A percentile compares a stretch with the other conserved stretches of the same genome.
Evolutionary conservation across 2,888 invertebrate genomes (phyloP).

Genomic region (Nymphalis urticae): DNA sequence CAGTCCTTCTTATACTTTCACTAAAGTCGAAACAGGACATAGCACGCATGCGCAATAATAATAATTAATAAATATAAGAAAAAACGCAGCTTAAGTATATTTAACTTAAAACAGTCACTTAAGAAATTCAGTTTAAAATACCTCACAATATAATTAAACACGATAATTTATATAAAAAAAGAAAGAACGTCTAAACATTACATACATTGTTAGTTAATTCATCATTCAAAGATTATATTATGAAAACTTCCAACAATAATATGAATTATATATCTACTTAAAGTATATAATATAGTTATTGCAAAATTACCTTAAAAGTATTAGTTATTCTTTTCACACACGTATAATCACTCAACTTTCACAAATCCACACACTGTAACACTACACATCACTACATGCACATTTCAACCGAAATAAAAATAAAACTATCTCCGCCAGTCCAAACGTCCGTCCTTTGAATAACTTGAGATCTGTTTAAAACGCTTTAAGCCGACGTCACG

Average conservation of each 20-base stretch:
- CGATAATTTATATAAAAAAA: too few relatives aligned
- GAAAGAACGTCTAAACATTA: too few relatives aligned
- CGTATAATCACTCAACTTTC: constrained; percentile 8
- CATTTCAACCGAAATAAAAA: not conserved
- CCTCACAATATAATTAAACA: too few relatives aligned
- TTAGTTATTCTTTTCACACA: not conserved
- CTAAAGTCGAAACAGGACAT: not conserved
- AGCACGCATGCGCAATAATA: not conserved
- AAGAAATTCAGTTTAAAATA: too few relatives aligned
- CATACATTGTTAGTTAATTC: too few relatives aligned
- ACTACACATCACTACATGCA: constrained; percentile 20
- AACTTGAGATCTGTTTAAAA: constrained; percentile 34
- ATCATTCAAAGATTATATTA: too few relatives aligned
- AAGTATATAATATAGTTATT: not conserved
- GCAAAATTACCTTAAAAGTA: constrained; percentile 10
- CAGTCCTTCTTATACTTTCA: not conserved
- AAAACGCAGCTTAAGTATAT: too few relatives aligned
- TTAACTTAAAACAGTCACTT: too few relatives aligned
- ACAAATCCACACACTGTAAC: constrained; percentile 4
- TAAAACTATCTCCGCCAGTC: constrained; percentile 7
- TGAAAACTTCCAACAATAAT: not conserved
- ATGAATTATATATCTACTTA: not conserved
- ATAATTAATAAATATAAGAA: not conserved
- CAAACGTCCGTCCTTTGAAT: constrained; percentile 31
- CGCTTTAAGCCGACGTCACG: constrained; percentile 30